Evolutionary conservation across 2,113 vertebrate genomes (phyloP), one percentile per base, ranked within the genome.

Genomic region (Anseranas semipalmata): DNA sequence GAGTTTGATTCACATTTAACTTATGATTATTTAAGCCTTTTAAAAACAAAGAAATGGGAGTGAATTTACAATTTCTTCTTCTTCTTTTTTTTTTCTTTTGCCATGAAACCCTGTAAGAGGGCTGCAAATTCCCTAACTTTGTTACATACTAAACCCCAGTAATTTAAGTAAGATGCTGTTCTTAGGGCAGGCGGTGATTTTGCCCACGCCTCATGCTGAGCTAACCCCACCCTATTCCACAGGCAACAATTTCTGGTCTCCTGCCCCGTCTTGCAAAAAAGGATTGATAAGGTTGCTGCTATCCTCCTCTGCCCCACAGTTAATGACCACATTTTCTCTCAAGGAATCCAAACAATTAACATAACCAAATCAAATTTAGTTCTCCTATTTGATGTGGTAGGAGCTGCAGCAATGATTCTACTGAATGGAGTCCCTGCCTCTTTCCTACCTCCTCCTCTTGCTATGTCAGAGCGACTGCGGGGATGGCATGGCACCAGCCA

Each of bases 331-430:
- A 35, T 89, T 89, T 92, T 92, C 48, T 88, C 68, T 65, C 70
- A 89, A 95, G 50, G 18, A 58, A 93, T 74, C 41, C 79, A 96
- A 84, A 91, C 71, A 94, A 92, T 72, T 90, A 87, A 59, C 33
- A 87, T 55, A 82, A 91, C 28, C n/a, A 74, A 84, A 90, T 74
- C 2, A 2, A 89, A 92, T 95, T 74, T 80, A 88, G 74, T 84
- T 86, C 65, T 91, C 68, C 45, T 67, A 59, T 71, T 91, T 90
- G 74, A 82, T 76, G 33, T 75, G 46, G 70, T 60, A 95, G 78
- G 73, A 90, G 41, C 58, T 63, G 52, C 46, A 75, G 58, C 65
- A 91, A 78, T 81, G 68, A 72, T 33, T 71, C 19, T 39, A 48
- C 15, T 32, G 15, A 41, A 50, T 19, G 60, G 30, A 78, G 68